Evolutionary conservation across 2,888 invertebrate genomes (phyloP), one percentile per base, ranked within the genome.

Genomic region (Acronicta aceris): DNA sequence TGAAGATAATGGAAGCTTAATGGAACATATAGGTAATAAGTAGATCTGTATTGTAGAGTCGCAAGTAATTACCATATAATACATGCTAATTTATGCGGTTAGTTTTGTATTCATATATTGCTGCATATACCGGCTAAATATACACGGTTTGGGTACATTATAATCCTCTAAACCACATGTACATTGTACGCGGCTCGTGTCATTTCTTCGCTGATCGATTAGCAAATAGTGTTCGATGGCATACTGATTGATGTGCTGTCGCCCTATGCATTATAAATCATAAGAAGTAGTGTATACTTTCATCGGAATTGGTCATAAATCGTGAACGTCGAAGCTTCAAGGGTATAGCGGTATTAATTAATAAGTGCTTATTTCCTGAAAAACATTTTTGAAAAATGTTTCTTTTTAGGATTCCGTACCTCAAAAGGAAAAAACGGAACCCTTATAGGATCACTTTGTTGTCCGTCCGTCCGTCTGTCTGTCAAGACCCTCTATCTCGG

Each of bases 241-340:
- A 77, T 57, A 65, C 65, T 71, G 78, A 81, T 77, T 57, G 61
- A 79, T 59, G 53, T 57, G 15, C 41, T 13, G 9, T 33, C 62
- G 57, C 42, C 47, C 21, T n/a, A 15, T 63, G 60, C 65, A 65
- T 76, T 73, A 27, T 42, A 62, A 78, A 58, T 59, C 25, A 38
- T 55, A 54, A 41, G 8, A 49, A 56, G 15, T 41, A 48, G 36
- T 48, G 33, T 46, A n/a, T 36, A 53, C 69, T 73, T 68, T 67
- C 60, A 49, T 68, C 36, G 48, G 33, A 67, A 59, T 41, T 13
- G 16, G 8, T 51, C 16, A 43, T 51, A 25, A 38, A 43, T 36
- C 45, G 30, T 48, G 51, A 47, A 41, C 25, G 48, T 27, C 52
- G 27, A 30, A n/a, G 15, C 17, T 52, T 48, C 60, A 67, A 47